Percentiles rank a stretch among this genome's conserved stretches.
These are phyloP conservation scores for Rutpela maculata DNA, from an alignment of 2,888 invertebrate species.

Conservation along the genomic window DNA sequence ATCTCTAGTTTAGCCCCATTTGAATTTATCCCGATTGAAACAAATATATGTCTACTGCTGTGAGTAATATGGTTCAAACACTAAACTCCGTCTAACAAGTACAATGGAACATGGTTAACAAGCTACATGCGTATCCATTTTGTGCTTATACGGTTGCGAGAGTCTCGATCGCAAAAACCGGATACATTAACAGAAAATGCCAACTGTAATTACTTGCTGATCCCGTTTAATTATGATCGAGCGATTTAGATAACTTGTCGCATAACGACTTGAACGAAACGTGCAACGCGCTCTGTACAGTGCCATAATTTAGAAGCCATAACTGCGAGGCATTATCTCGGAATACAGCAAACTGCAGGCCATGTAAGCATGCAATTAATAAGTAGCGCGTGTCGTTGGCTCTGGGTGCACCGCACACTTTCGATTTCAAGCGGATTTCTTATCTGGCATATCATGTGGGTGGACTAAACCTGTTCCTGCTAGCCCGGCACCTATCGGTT, in stretches of 20 bases:
- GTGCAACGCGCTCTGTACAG: neutral
- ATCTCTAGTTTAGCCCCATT: too few relatives aligned
- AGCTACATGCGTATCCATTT: neutral
- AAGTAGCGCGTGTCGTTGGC: slow-evolving; percentile 56
- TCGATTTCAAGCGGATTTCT: slow-evolving; percentile 53
- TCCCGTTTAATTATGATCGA: slow-evolving; percentile 4
- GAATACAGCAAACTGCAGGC: slow-evolving; percentile 11
- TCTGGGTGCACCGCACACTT: slow-evolving; percentile 47
- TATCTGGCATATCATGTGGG: slow-evolving; percentile 21
- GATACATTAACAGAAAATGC: slow-evolving; percentile 7
- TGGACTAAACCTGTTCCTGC: slow-evolving; percentile 23
- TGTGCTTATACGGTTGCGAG: neutral
- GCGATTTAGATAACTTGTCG: slow-evolving; percentile 10
- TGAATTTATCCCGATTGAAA: too few relatives aligned
- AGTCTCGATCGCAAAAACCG: neutral
- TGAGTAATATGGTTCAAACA: neutral
- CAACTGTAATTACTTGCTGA: slow-evolving; percentile 7
- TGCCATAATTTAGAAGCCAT: neutral
- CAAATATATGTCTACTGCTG: neutral
- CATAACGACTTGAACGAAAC: neutral
- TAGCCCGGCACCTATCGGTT: neutral
- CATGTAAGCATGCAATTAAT: slow-evolving; percentile 45
- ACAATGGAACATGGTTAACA: neutral
- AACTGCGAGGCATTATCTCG: slow-evolving; percentile 11
- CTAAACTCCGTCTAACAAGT: neutral